Conservation (phyloP, 1,140 invertebrate species). For the Eumaeus atala region DNA sequence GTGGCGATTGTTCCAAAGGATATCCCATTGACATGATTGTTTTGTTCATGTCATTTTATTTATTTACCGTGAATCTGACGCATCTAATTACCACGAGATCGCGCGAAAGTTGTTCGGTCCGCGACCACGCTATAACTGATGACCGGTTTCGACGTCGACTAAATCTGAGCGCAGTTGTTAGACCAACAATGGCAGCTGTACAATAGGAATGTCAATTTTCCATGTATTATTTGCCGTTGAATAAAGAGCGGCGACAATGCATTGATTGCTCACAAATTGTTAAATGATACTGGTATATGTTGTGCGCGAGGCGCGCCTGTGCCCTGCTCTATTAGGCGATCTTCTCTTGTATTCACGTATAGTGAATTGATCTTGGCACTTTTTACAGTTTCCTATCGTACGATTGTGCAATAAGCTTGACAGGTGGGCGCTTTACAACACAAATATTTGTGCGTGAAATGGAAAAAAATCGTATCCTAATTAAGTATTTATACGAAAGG, state of each 20-base stretch:
- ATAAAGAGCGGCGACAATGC: constrained; percentile 72
- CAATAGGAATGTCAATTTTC: constrained; percentile 70
- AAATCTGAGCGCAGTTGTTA: constrained; percentile 67
- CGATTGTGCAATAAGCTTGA: too few species aligned
- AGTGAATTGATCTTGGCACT: constrained; percentile 5
- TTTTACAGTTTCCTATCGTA: not conserved
- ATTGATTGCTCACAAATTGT: constrained; percentile 73
- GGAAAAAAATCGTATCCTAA: too few species aligned
- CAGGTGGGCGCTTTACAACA: too few species aligned
- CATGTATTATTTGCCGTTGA: constrained; percentile 69
- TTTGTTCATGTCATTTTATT: not conserved
- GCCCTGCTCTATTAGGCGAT: constrained; percentile 51
- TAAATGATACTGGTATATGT: constrained; percentile 69
- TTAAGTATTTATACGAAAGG: too few species aligned
- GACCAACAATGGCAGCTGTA: constrained; percentile 56
- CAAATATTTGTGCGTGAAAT: too few species aligned
- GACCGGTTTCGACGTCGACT: constrained; percentile 49
- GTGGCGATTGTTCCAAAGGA: constrained; percentile 33
- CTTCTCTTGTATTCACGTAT: constrained; percentile 10
- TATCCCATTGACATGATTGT: constrained; percentile 39
- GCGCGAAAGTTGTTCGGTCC: constrained; percentile 31
- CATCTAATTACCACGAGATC: constrained; percentile 16
- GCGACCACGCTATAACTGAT: constrained; percentile 49
- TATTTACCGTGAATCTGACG: not conserved
- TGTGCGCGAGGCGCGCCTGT: constrained; percentile 62